These are phyloP conservation scores for Lucilia cuprina DNA, from an alignment of 1,140 invertebrate species.

Conservation along the genomic window DNA sequence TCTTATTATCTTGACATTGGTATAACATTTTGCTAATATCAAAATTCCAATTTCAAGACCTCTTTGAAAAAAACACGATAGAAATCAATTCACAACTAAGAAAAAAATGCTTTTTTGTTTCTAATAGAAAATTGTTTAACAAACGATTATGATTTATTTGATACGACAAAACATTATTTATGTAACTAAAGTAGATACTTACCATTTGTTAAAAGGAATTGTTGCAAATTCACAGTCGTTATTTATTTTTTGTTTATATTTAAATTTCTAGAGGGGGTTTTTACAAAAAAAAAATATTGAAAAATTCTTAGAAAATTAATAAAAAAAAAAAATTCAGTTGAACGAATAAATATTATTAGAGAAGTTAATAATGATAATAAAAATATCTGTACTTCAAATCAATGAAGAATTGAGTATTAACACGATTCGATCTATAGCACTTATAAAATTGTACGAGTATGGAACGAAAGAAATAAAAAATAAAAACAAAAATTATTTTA, in stretches of 20 bases:
- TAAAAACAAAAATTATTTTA: slow-evolving; percentile 5
- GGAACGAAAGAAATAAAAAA: not conserved
- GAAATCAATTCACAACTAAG: no score
- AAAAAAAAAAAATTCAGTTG: not conserved
- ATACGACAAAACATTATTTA: no score
- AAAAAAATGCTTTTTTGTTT: no score
- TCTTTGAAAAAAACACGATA: no score
- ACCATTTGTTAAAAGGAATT: not conserved
- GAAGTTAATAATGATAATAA: not conserved
- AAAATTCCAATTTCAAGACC: no score
- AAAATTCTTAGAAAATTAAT: not conserved
- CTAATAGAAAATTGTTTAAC: no score
- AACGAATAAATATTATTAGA: not conserved
- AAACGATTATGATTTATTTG: no score
- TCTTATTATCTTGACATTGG: no score
- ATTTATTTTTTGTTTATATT: not conserved
- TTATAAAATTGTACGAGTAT: not conserved
- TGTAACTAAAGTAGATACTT: no score
- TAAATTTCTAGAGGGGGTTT: no score
- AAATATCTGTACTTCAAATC: not conserved
- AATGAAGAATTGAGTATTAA: not conserved
- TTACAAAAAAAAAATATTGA: not conserved
- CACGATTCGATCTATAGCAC: not conserved
- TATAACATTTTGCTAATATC: no score
- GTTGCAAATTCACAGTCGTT: not conserved